These are phyloP conservation scores for Nothocercus julius DNA, from an alignment of 2,113 vertebrate genomes.

Conservation along the genomic window DNA sequence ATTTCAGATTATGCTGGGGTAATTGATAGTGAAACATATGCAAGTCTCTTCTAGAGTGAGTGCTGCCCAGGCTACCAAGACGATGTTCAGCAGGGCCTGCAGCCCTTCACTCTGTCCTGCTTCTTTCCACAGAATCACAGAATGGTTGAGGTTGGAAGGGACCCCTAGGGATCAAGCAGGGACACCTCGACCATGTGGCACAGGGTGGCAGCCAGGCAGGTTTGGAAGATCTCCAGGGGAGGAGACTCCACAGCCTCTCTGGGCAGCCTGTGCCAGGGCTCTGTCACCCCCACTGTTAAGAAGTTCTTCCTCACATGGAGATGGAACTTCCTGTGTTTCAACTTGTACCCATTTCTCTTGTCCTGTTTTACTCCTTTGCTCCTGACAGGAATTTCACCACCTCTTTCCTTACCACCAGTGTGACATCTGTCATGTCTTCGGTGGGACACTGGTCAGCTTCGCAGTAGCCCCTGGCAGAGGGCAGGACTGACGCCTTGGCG, in stretches of 20 bases:
- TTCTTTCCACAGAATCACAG: neutral
- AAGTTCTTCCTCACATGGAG: no score
- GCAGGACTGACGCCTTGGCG: neutral
- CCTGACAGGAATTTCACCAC: neutral
- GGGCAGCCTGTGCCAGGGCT: no score
- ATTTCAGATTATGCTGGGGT: slow-evolving; percentile 63
- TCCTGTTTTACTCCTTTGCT: neutral
- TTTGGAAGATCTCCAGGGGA: no score
- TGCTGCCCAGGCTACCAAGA: neutral
- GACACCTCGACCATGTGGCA: no score
- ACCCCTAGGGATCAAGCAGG: no score
- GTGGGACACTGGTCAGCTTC: neutral
- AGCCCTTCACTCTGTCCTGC: neutral
- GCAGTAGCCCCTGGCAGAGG: neutral
- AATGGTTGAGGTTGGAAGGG: no score
- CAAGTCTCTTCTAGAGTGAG: slow-evolving; percentile 9
- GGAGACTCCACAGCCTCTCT: no score
- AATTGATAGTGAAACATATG: slow-evolving; percentile 38
- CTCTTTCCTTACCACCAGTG: neutral
- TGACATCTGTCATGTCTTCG: neutral
- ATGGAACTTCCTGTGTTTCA: no score
- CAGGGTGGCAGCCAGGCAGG: no score
- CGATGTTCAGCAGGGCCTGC: neutral
- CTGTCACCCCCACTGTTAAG: no score
- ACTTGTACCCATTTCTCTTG: neutral